Evolutionary conservation across 1,140 invertebrate genomes (phyloP).

Genomic region (Meloidogyne exigua): DNA sequence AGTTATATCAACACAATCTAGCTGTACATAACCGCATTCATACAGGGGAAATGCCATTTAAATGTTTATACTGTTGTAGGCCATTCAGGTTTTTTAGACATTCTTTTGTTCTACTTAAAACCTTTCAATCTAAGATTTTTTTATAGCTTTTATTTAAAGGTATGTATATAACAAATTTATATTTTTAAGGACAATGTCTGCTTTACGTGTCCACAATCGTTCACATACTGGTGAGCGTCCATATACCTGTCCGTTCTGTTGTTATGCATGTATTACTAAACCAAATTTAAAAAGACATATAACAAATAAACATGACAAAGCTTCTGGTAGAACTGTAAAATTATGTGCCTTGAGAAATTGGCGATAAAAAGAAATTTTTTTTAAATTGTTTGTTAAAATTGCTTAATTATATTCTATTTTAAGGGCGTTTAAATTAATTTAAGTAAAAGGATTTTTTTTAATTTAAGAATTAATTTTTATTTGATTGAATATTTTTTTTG

Average conservation of each 20-base stretch:
- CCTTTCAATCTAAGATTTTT: no score
- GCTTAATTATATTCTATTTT: no score
- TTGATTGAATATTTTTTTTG: neutral
- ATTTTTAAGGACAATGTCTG: conserved; percentile 54
- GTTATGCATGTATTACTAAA: conserved; percentile 83
- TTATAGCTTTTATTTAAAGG: no score
- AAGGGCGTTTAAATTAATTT: no score
- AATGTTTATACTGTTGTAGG: conserved; percentile 64
- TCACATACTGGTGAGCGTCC: conserved; percentile 92
- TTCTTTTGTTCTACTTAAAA: no score
- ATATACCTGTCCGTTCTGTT: conserved; percentile 90
- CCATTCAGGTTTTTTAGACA: conserved; percentile 54
- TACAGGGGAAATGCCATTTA: conserved; percentile 65
- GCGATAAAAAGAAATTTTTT: neutral
- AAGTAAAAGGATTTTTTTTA: no score
- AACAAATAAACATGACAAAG: conserved; percentile 45
- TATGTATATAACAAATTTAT: neutral
- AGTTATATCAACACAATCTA: conserved; percentile 58
- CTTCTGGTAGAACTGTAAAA: neutral
- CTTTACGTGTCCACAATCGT: conserved; percentile 51
- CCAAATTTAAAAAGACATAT: conserved; percentile 59
- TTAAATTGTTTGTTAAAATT: neutral
- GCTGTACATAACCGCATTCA: conserved; percentile 62
- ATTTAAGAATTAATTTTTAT: neutral
- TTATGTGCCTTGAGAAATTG: neutral